phyloP scores from a whole-genome alignment of 2,797 vertebrate genomes.

The Bucorvus abyssinicus region DNA sequence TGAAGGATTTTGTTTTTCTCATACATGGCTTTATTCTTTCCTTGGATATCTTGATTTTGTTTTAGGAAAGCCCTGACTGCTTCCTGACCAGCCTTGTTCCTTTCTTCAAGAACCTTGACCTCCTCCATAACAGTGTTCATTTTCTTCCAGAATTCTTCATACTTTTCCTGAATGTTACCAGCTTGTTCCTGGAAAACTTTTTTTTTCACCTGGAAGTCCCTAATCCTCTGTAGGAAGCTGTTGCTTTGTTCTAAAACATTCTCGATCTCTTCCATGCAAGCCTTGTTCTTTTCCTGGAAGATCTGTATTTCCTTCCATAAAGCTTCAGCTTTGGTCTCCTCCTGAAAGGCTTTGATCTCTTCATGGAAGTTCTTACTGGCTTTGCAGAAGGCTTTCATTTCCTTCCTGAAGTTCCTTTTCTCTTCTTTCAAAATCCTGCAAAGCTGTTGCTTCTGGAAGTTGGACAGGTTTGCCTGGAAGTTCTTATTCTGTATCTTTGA shows the following conservation, averaged over 20 bases:
- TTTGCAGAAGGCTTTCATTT: background rate
- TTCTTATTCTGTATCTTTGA: conserved; percentile 4
- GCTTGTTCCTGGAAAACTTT: background rate
- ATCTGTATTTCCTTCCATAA: conserved; percentile 25
- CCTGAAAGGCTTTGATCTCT: conserved; percentile 33
- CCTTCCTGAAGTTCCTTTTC: background rate
- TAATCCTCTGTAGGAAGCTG: conserved; percentile 3
- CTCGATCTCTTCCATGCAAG: conserved; percentile 35
- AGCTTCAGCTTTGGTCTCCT: background rate
- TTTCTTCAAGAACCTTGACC: background rate
- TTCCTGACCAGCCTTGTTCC: background rate
- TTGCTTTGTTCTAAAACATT: conserved; percentile 12
- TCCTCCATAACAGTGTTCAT: background rate
- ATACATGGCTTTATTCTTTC: conserved; percentile 58
- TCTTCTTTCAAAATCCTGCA: conserved; percentile 51
- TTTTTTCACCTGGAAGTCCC: background rate
- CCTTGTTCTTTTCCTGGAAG: conserved; percentile 50
- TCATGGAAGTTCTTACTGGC: background rate
- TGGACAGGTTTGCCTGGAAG: background rate
- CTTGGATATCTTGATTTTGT: conserved; percentile 51
- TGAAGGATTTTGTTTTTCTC: conserved; percentile 59
- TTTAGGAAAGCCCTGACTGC: conserved; percentile 34
- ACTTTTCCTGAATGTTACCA: background rate
- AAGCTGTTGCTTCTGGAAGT: background rate
- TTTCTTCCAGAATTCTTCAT: background rate